Conservation (phyloP, 2,797 vertebrate species). For the Acipenser oxyrinchus region DNA sequence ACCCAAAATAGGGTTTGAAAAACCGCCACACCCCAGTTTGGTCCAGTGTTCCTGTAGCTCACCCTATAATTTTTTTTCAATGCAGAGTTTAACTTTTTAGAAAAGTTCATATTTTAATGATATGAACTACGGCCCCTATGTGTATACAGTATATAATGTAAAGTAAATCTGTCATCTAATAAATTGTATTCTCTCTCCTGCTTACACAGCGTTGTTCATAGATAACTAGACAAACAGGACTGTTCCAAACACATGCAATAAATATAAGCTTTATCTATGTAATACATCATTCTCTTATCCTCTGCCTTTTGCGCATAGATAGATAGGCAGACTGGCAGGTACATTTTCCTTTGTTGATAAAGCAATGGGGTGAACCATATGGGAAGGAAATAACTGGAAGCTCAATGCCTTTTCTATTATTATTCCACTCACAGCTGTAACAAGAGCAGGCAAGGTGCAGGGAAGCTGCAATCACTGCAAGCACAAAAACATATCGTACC, state of each 20-base stretch:
- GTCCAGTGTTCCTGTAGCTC: too few relatives aligned
- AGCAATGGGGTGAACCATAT: not conserved
- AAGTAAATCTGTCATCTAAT: not conserved
- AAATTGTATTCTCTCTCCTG: not conserved
- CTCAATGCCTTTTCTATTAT: not conserved
- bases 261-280: conserved; percentile 1
- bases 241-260: not conserved
- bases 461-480: not conserved
- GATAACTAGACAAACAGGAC: not conserved
- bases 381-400: not conserved
- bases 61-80: too few relatives aligned
- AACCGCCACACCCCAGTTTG: too few relatives aligned
- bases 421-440: not conserved
- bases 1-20: too few relatives aligned
- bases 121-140: too few relatives aligned
- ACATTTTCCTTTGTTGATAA: not conserved
- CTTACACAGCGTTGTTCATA: not conserved
- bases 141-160: not conserved
- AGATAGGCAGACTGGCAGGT: not conserved
- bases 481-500: not conserved
- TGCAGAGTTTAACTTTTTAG: too few relatives aligned
- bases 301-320: not conserved
- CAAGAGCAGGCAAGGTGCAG: not conserved
- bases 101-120: too few relatives aligned
- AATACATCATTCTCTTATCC: not conserved